Evolutionary conservation across 2,797 vertebrate genomes (phyloP), one percentile per base, ranked within the genome.

Genomic region (Paguma larvata): DNA sequence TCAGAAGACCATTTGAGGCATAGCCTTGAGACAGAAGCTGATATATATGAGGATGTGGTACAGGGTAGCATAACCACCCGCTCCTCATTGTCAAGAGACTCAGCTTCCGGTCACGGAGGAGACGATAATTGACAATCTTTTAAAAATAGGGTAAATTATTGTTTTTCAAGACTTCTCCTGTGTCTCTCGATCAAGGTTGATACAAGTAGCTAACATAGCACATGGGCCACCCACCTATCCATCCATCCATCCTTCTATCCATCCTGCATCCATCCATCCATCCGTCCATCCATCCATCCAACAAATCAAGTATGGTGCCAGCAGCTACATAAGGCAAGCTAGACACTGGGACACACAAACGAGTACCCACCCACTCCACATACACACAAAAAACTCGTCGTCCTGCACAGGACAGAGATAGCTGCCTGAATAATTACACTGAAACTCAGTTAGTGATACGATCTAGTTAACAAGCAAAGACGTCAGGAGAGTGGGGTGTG

Each of bases 391-490:
- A 77, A 73, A 3, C 34, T 67, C n/a, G 12, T 34, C 18, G 75
- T 79, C 51, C 75, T 65, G 34, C 32, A 72, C 11, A 91, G 80
- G 30, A 85, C 67, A 89, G 48, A 90, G 85, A 65, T 21, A 73
- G 14, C 2, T 51, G 41, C 34, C 14, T 21, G 27, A 62, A 56
- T 92, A 87, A 94, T 92, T 91, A 95, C 59, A 67, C 72, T 27
- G 91, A 95, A 93, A 94, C 83, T 68, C 32, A 19, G 21, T 92
- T 83, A 94, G 44, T 11, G 94, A 89, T 93, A 94, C 0, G 27
- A 96, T 94, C 93, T 95, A 53, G 83, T 89, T 96, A 87, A 75
- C 41, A 46, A 68, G 18, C 56, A 84, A 46, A 56, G 30, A n/a
- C 1, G 0, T 86, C 95, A 94, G 83, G 51, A 53, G 67, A 89